Conservation (phyloP, 2,113 vertebrate genomes). For the Onychostoma macrolepis region DNA sequence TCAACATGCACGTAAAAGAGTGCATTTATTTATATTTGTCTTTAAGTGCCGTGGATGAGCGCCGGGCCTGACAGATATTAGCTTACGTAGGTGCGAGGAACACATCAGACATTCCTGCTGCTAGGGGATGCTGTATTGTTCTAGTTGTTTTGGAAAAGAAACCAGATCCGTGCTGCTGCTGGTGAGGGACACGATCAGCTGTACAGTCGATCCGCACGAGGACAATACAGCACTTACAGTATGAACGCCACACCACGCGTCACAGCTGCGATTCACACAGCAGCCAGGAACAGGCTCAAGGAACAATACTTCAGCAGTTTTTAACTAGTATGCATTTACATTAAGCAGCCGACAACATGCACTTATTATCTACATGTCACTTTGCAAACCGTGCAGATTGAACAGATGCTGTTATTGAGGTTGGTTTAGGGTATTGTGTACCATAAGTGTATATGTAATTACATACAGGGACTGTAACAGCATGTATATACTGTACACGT, state of each 20-base stretch:
- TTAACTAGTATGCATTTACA: not conserved
- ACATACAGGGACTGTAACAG: not conserved
- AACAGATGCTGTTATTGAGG: not conserved
- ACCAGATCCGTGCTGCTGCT: slow-evolving; percentile 23
- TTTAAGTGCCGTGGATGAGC: not conserved
- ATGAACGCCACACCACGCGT: no score
- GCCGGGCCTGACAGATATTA: not conserved
- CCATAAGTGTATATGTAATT: not conserved
- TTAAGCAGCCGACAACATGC: not conserved
- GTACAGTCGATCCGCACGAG: not conserved
- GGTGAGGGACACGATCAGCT: not conserved
- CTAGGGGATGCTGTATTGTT: slow-evolving; percentile 27
- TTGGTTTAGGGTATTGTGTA: not conserved
- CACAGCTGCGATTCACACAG: no score
- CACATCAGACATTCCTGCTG: not conserved
- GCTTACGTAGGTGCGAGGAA: slow-evolving; percentile 11
- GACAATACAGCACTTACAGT: not conserved
- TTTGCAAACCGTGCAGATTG: no score
- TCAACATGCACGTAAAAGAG: not conserved
- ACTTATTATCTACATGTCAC: not conserved
- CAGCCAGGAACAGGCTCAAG: not conserved
- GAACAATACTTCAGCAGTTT: not conserved
- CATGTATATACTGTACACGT: no score
- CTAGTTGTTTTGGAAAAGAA: slow-evolving; percentile 46
- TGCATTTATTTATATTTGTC: no score